Base-by-base conservation (phyloP, 2,888 invertebrate genomes). In the Cerastis rubricosa region DNA sequence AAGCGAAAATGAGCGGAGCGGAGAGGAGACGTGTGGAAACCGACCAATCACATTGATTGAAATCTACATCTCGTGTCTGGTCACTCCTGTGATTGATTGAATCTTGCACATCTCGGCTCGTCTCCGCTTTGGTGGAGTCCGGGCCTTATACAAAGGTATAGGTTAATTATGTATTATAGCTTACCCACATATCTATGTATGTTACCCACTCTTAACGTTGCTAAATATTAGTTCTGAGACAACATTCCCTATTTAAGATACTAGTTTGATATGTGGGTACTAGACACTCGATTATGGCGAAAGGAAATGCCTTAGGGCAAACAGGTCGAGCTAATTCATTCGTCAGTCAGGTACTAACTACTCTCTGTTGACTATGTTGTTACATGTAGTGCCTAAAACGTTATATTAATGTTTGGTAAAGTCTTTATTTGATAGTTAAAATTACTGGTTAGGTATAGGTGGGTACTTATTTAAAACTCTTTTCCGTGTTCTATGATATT, bases 231-330 rank as follows among this genome's bases (percentile, higher is more conserved):
- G 83, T 77, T 74, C 49, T 54, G 76, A 78, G 69, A 76, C 78
- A 77, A 86, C 82, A 85, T 81, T 87, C 84, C 65, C 76, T 79
- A 76, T 68, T 51, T 65, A 54, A 63, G 76, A 66, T 75, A 65
- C 72, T 61, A 63, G 77, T 79, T 71, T 71, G 25, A 65, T 66
- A 65, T 14, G 40, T 68, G 63, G 65, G 49, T 73, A 70, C 49
- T 25, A 63, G 63, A 70, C 3, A 69, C 69, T 77, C 45, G 65
- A 75, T 63, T 68, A 78, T 76, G 71, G 59, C 71, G 83, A 78
- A 83, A 84, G 74, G 65, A 66, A 85, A 67, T 59, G 57, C 61
- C 12, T 70, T 71, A 84, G 61, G 81, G 75, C 67, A 72, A 76
- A 71, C 64, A 61, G 69, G 82, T 81, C 47, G 45, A 66, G 29